Conservation (phyloP, 2,888 invertebrate genomes). For the Leptura quadrifasciata region DNA sequence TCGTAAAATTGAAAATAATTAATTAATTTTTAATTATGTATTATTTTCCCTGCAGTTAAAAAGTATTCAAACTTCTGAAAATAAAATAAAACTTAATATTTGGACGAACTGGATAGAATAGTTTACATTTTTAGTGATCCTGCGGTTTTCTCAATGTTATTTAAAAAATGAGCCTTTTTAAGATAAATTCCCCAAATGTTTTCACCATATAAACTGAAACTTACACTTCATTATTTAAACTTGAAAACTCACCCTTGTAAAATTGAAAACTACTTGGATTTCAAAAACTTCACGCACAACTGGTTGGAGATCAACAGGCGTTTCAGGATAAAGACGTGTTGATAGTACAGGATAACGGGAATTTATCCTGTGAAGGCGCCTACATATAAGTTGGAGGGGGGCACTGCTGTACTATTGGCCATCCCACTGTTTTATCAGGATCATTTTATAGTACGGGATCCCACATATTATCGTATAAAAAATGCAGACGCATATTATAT, state of each 20-base stretch:
- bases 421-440: constrained; percentile 46
- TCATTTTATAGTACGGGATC: constrained; percentile 30
- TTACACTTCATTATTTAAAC: neutral
- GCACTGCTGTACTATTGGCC: constrained; percentile 50
- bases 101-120: too few species aligned
- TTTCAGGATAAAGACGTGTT: constrained; percentile 60
- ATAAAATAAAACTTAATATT: neutral
- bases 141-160: neutral
- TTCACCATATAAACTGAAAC: neutral
- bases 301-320: constrained; percentile 63
- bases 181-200: neutral
- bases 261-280: constrained; percentile 24
- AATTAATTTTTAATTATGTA: too few species aligned
- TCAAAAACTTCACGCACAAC: constrained; percentile 42
- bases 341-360: constrained; percentile 60
- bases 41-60: too few species aligned
- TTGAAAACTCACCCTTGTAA: constrained; percentile 15
- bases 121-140: neutral
- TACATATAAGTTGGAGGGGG: constrained; percentile 59
- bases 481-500: too few species aligned
- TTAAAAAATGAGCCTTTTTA: neutral
- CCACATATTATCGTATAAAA: neutral
- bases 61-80: too few species aligned
- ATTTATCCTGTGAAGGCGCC: constrained; percentile 66
- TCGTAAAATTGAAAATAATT: too few species aligned